Conservation (phyloP, 92 coral and sea anemone genomes). For the Galaxea fascicularis region DNA sequence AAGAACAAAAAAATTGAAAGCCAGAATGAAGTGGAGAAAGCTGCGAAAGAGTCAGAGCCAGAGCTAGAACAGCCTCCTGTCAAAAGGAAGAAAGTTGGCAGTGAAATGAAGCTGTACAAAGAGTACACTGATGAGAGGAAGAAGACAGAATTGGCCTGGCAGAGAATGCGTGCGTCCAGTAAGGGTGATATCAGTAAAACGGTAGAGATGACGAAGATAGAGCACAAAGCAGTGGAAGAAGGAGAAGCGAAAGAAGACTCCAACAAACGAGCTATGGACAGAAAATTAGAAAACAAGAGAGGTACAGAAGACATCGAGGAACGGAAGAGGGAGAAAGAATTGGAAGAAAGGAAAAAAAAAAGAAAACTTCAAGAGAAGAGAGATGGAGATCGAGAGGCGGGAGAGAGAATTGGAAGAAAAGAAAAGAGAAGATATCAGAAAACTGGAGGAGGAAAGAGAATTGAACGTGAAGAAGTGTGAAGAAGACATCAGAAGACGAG, state of each 20-base stretch:
- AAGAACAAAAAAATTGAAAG: too few species aligned
- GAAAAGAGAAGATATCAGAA: neutral
- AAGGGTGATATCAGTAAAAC: too few species aligned
- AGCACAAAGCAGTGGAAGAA: neutral
- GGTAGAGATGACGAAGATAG: neutral
- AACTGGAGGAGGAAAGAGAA: neutral
- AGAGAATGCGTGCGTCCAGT: too few species aligned
- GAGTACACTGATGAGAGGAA: too few species aligned
- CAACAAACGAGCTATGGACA: neutral
- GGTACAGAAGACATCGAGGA: neutral
- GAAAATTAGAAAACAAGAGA: neutral
- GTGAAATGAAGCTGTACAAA: too few species aligned
- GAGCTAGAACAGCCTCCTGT: too few species aligned
- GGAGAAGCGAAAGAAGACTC: neutral
- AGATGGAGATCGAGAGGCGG: too few species aligned
- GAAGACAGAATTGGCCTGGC: too few species aligned
- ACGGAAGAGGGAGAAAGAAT: neutral
- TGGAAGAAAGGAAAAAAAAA: neutral
- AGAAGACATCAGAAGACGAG: neutral
- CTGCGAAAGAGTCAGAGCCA: too few species aligned
- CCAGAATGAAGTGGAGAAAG: too few species aligned
- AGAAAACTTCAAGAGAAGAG: conserved; percentile 20
- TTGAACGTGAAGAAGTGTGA: neutral
- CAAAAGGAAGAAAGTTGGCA: too few species aligned
- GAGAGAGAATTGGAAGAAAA: conserved; percentile 3